These are phyloP conservation scores for Apis cerana DNA, from an alignment of 1,140 invertebrate genomes.

Conservation along the genomic window DNA sequence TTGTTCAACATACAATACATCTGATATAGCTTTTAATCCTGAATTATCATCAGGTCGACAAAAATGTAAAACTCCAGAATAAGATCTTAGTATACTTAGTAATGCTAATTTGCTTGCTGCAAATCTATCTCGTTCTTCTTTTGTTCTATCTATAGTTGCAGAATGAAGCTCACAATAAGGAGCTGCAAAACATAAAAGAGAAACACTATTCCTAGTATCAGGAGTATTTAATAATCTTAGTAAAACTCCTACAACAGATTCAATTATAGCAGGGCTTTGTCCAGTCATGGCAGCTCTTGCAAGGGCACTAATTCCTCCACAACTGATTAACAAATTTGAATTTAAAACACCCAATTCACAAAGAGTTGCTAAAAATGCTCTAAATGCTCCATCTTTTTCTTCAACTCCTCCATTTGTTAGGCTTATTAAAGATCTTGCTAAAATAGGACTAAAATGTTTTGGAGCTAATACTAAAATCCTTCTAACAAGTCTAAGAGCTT, in stretches of 20 bases:
- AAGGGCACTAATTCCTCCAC: conserved; percentile 91
- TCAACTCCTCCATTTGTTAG: conserved; percentile 90
- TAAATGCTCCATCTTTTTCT: conserved; percentile 89
- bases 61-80: conserved; percentile 93
- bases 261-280: conserved; percentile 89
- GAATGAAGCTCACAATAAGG: conserved; percentile 96
- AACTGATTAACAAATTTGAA: conserved; percentile 89
- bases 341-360: conserved; percentile 94
- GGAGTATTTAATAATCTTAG: conserved; percentile 94
- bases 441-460: conserved; percentile 84
- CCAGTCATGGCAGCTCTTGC: conserved; percentile 91
- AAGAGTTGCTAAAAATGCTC: conserved; percentile 91
- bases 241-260: conserved; percentile 93
- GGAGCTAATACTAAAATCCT: conserved; percentile 87
- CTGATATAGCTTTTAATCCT: conserved; percentile 91
- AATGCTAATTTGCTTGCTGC: conserved; percentile 92
- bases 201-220: conserved; percentile 89
- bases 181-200: conserved; percentile 92
- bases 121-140: conserved; percentile 91
- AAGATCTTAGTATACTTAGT: conserved; percentile 92
- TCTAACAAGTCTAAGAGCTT: conserved; percentile 92
- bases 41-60: conserved; percentile 88
- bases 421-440: conserved; percentile 89
- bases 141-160: conserved; percentile 83
- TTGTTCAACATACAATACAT: conserved; percentile 93